Evolutionary conservation across 1,140 invertebrate genomes (phyloP), one percentile per base, ranked within the genome.

Genomic region (Panulirus ornatus): DNA sequence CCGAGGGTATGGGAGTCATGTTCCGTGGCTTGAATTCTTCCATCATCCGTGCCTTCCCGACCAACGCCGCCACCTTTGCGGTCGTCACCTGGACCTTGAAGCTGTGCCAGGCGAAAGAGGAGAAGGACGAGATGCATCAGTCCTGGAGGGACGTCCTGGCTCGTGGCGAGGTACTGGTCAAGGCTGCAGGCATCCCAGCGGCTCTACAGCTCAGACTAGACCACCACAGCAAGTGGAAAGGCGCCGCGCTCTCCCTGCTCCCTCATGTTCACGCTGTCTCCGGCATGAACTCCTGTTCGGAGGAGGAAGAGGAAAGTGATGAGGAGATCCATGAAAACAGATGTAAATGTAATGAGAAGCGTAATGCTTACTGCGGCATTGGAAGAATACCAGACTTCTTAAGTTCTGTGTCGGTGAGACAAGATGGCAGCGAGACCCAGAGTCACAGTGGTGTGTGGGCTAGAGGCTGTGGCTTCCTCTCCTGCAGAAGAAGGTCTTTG

Each of bases 11-110:
- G 85, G 90, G 92, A 0, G 96, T 96, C 88, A 94, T 98, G 86
- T 95, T 95, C 34, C 94, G 96, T 16, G 97, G 97, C 0, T 93
- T 98, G 0, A 95, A 95, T 16, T 97, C 97, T 0, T 97, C 97
- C 0, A 93, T 97, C 22, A 93, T 98, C 47, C 95, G 98, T 19
- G 97, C 98, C 0, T 98, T 99, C 94, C 97, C 98, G 0, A 97
- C 96, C n/a, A 99, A 99, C 93, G 98, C 97, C 0, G 97, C 97
- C 1, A 98, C 97, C 47, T 98, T 99, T 93, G 95, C 96, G 2
- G 97, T 97, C 3, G 97, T 98, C 22, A 96, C 96, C 5, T 97
- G 97, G 96, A 95, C 95, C 0, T 94, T 96, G 91, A 93, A 95
- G 84, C 38, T 95, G 63, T 90, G 91, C 58, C 71, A 85, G 36